A percentile compares a stretch with the other conserved stretches of the same genome.
phyloP scores from a whole-genome alignment of 2,888 invertebrate species.

The Calameuta idolon region DNA sequence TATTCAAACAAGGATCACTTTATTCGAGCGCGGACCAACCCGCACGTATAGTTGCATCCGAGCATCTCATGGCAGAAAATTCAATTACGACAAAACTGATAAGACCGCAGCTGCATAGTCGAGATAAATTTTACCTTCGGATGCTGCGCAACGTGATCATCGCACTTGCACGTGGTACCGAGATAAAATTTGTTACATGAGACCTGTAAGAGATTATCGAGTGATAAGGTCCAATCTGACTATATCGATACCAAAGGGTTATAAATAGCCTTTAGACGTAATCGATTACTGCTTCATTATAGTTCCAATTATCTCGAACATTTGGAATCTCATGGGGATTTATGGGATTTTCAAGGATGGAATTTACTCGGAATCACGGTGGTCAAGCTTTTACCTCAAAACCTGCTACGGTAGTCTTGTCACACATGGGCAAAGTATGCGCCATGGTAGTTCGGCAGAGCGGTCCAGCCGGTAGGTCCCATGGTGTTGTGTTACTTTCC shows the following conservation, averaged over 20 bases:
- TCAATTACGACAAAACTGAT: constrained; percentile 47
- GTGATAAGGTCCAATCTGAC: not conserved
- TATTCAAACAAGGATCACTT: not conserved
- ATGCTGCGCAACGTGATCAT: not conserved
- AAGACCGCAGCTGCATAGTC: constrained; percentile 36
- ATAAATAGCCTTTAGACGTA: not conserved
- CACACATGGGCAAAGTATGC: constrained; percentile 1
- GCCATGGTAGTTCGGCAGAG: constrained; percentile 57
- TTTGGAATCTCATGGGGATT: not conserved
- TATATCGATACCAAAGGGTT: not conserved
- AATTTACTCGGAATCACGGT: constrained; percentile 44
- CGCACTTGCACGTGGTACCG: not conserved
- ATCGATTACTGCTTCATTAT: not conserved
- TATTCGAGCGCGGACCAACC: not conserved
- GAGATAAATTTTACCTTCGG: not conserved
- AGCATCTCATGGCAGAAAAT: constrained; percentile 47
- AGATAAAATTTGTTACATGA: not conserved
- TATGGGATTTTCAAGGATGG: not conserved
- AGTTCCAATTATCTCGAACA: not conserved
- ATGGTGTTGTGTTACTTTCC: constrained; percentile 63
- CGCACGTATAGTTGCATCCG: not conserved
- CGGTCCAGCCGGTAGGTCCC: constrained; percentile 53
- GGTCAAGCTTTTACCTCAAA: constrained; percentile 41
- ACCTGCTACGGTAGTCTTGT: not conserved
- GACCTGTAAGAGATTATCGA: not conserved